A percentile compares a stretch with the other conserved stretches of the same genome.
Conservation (phyloP, 2,797 vertebrate species). For the Crocodylus rhombifer region DNA sequence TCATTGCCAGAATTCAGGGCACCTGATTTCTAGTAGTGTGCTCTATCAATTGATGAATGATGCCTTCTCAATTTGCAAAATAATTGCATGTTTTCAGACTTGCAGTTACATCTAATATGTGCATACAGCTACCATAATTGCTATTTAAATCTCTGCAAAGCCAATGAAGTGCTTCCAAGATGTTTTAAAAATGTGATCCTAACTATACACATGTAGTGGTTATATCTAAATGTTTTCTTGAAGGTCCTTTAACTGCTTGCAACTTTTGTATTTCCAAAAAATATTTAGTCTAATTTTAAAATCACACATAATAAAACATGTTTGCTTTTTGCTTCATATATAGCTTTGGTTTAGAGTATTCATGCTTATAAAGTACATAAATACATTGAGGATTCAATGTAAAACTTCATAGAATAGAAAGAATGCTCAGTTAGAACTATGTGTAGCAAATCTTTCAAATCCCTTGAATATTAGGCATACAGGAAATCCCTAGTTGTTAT, state of each 20-base stretch:
- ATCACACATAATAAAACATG: background rate
- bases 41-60: background rate
- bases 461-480: background rate
- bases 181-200: background rate
- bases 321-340: background rate
- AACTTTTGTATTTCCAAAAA: background rate
- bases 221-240: background rate
- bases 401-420: background rate
- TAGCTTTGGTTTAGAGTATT: background rate
- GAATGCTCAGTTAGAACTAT: background rate
- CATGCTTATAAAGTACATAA: background rate
- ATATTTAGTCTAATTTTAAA: background rate
- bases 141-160: background rate
- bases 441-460: background rate
- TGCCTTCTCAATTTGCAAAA: background rate
- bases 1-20: background rate
- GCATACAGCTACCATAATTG: background rate
- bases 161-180: background rate
- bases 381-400: background rate
- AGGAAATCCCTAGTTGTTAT: background rate
- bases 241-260: background rate
- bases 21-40: background rate
- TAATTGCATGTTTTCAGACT: background rate
- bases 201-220: background rate
- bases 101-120: background rate